Conservation (phyloP, 2,113 vertebrate genomes). For the Notechis scutatus region DNA sequence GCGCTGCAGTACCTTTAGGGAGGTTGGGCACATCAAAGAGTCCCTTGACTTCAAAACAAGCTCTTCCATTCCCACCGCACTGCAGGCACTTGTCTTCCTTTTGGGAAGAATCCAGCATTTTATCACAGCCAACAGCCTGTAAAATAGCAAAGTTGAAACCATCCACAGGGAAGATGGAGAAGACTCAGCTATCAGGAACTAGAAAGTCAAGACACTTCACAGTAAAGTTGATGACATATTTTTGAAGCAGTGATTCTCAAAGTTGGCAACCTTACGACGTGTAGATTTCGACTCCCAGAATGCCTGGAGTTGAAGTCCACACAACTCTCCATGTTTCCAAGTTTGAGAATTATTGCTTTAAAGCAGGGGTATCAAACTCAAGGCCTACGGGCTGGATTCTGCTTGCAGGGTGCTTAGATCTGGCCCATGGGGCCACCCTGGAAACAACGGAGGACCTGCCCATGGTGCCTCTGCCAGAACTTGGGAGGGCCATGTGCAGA, state of each 20-base stretch:
- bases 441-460: no score
- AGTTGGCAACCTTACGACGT: neutral
- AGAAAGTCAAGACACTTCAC: neutral
- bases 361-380: no score
- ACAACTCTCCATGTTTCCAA: neutral
- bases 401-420: no score
- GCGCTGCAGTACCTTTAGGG: slow-evolving; percentile 75
- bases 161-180: slow-evolving; percentile 2
- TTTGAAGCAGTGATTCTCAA: neutral
- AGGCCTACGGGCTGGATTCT: no score
- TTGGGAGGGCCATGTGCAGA: no score
- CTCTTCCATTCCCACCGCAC: slow-evolving; percentile 85
- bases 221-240: neutral
- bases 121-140: slow-evolving; percentile 90
- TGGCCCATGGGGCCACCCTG: no score
- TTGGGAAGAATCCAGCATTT: slow-evolving; percentile 81
- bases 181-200: neutral
- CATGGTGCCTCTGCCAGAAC: no score
- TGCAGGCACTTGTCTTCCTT: slow-evolving; percentile 90
- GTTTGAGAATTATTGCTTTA: neutral
- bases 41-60: slow-evolving; percentile 80
- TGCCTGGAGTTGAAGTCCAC: neutral
- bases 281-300: neutral
- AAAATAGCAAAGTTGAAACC: slow-evolving; percentile 8
- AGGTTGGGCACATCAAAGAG: slow-evolving; percentile 75